Percentiles rank a stretch among this genome's conserved stretches.
Evolutionary conservation across 2,888 invertebrate genomes (phyloP).

Genomic region (Drosophila recens): DNA sequence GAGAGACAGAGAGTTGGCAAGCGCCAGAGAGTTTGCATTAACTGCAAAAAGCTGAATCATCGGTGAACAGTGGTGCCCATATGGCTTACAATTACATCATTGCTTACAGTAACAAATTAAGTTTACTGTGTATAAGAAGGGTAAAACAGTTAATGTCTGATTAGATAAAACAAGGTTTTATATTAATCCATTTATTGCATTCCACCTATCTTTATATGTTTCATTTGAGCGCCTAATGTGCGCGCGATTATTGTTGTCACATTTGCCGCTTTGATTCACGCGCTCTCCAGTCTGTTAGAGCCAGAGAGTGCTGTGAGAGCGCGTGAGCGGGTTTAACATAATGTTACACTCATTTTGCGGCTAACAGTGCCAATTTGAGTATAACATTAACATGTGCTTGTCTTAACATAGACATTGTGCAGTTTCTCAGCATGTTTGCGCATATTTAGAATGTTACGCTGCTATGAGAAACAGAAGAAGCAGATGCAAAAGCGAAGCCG

Average conservation of each 20-base stretch:
- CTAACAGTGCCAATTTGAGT: constrained; percentile 46
- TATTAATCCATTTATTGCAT: constrained; percentile 13
- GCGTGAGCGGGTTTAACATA: constrained; percentile 23
- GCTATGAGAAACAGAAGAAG: constrained; percentile 38
- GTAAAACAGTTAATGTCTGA: constrained; percentile 2
- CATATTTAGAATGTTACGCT: constrained; percentile 30
- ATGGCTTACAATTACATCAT: constrained; percentile 5
- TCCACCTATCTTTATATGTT: constrained; percentile 4
- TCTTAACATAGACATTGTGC: constrained; percentile 10
- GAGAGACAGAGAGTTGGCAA: neutral
- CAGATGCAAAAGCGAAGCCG: constrained; percentile 59
- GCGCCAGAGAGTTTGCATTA: neutral
- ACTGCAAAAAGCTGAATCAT: constrained; percentile 23
- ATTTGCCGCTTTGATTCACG: constrained; percentile 14
- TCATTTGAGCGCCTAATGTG: constrained; percentile 12
- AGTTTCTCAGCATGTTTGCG: constrained; percentile 7
- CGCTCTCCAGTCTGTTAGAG: neutral
- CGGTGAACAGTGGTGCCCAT: constrained; percentile 38
- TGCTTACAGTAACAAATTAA: neutral
- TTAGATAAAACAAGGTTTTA: constrained; percentile 13
- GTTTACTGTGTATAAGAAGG: neutral
- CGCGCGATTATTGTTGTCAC: constrained; percentile 19
- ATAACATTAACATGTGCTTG: constrained; percentile 36
- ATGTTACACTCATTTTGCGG: constrained; percentile 17
- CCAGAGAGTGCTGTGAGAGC: constrained; percentile 15